Percentiles rank a stretch among this genome's conserved stretches.
Conservation (phyloP, 2,113 vertebrate species). For the Prochilodus magdalenae region DNA sequence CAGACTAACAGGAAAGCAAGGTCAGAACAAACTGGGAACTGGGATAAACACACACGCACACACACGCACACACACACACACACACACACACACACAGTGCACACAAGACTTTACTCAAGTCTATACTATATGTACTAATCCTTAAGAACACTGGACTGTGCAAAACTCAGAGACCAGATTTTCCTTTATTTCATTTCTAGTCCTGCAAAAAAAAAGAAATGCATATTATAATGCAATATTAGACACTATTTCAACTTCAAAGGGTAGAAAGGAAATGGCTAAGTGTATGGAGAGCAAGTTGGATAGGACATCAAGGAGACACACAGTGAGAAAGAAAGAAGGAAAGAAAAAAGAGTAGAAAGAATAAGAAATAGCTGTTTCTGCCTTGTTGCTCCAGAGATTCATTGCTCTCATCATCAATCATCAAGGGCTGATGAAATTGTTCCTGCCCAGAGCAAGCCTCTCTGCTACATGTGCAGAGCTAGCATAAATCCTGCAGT, state of each 20-base stretch:
- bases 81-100: too few relatives aligned
- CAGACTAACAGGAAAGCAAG: background rate
- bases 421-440: constrained; percentile 53
- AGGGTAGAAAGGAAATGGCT: background rate
- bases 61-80: too few relatives aligned
- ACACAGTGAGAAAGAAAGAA: constrained; percentile 20
- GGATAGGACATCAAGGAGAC: constrained; percentile 22
- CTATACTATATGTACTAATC: too few relatives aligned
- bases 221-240: too few relatives aligned
- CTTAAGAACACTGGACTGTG: too few relatives aligned
- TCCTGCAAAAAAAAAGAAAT: too few relatives aligned
- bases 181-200: too few relatives aligned
- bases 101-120: too few relatives aligned
- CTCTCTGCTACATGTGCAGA: constrained; percentile 41
- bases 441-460: constrained; percentile 53
- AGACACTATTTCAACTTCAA: background rate
- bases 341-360: constrained; percentile 4
- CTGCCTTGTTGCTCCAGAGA: constrained; percentile 54
- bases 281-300: constrained; percentile 1
- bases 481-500: constrained; percentile 51
- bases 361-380: constrained; percentile 42
- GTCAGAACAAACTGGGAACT: background rate
- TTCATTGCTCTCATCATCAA: constrained; percentile 58
- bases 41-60: background rate
- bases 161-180: too few relatives aligned